Evolutionary conservation across 2,113 vertebrate species (phyloP).

Genomic region (Aphyosemion australe): DNA sequence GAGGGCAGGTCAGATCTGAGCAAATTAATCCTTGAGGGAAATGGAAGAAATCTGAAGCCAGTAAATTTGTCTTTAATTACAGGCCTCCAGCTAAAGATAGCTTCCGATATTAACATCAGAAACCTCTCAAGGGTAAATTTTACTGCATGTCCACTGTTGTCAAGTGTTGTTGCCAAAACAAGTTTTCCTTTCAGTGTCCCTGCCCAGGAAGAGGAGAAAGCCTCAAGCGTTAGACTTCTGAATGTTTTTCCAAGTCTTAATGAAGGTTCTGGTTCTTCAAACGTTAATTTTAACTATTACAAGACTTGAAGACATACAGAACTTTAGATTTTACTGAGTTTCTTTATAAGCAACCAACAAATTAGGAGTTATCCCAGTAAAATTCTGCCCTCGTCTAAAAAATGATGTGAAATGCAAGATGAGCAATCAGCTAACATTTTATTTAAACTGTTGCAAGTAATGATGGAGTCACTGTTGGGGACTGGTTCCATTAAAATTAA

Average conservation of each 20-base stretch:
- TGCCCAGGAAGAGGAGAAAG: constrained; percentile 29
- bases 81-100: constrained; percentile 61
- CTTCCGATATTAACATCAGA: constrained; percentile 50
- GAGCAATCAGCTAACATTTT: constrained; percentile 37
- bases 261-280: neutral
- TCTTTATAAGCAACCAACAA: neutral
- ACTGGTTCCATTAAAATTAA: constrained; percentile 56
- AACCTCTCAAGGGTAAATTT: constrained; percentile 41
- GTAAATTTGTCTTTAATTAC: constrained; percentile 53
- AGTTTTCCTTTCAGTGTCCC: constrained; percentile 16
- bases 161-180: constrained; percentile 59
- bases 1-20: constrained; percentile 33
- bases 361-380: constrained; percentile 7
- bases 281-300: neutral
- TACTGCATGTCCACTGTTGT: constrained; percentile 55
- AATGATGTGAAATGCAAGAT: constrained; percentile 6
- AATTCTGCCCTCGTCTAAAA: neutral
- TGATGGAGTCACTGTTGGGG: constrained; percentile 13
- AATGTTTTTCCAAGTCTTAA: neutral
- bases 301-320: neutral
- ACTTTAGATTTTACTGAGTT: constrained; percentile 3
- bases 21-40: constrained; percentile 63
- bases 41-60: constrained; percentile 53
- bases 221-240: constrained; percentile 26
- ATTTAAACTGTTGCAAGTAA: constrained; percentile 38